Evolutionary conservation across 1,140 invertebrate genomes (phyloP).

Genomic region (Polypedilum vanderplanki): DNA sequence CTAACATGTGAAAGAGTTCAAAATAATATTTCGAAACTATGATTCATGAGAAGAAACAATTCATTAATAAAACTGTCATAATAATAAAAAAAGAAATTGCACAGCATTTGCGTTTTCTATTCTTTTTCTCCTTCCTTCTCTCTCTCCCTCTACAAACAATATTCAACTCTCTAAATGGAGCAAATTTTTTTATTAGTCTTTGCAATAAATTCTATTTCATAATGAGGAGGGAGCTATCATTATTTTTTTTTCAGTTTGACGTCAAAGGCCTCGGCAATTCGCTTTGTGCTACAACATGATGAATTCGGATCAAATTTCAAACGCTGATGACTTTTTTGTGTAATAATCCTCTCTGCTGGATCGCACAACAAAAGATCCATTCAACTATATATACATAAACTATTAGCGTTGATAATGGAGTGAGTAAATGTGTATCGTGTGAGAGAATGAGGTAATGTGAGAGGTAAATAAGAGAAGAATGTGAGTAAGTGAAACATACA

Average conservation of each 20-base stretch:
- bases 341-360: neutral
- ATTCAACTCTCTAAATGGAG: neutral
- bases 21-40: no score
- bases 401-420: neutral
- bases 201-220: constrained; percentile 1
- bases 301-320: constrained; percentile 25
- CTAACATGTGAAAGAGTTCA: no score
- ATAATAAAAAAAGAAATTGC: neutral
- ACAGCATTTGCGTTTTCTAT: neutral
- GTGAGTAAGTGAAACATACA: no score
- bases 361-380: neutral
- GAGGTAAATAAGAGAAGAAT: no score
- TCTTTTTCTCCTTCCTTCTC: no score
- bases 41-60: no score
- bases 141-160: no score
- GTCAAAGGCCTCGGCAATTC: neutral
- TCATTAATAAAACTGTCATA: neutral
- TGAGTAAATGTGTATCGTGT: no score
- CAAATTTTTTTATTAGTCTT: neutral
- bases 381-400: neutral
- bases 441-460: no score
- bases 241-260: neutral
- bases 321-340: neutral
- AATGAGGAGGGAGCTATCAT: neutral
- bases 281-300: neutral